Evolutionary conservation across 1,140 invertebrate species (phyloP).

Genomic region (Scaptomyza montana): DNA sequence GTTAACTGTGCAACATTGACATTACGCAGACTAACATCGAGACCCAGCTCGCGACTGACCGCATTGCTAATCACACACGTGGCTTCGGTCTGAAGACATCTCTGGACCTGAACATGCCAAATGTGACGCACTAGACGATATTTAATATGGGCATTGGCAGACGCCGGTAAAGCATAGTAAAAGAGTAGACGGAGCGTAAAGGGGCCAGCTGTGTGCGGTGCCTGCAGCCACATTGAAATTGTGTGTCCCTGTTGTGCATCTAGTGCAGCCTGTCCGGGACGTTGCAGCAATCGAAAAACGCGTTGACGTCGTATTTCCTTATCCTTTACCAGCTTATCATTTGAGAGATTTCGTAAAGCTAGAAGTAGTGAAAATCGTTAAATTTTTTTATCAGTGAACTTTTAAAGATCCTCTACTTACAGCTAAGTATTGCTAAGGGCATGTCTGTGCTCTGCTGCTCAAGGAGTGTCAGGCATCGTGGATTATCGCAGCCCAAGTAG

Average conservation of each 20-base stretch:
- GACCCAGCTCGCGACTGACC: slow-evolving; percentile 85
- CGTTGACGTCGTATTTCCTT: slow-evolving; percentile 84
- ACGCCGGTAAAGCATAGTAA: slow-evolving; percentile 87
- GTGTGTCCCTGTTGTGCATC: slow-evolving; percentile 86
- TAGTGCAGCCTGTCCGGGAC: slow-evolving; percentile 81
- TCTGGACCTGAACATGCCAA: slow-evolving; percentile 88
- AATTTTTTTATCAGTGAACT: neutral
- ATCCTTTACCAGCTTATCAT: slow-evolving; percentile 83
- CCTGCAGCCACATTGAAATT: slow-evolving; percentile 88
- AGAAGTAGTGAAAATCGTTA: neutral
- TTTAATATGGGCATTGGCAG: slow-evolving; percentile 84
- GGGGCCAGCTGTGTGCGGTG: slow-evolving; percentile 87
- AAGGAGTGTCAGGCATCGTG: slow-evolving; percentile 86
- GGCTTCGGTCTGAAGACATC: slow-evolving; percentile 87
- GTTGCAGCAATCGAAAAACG: slow-evolving; percentile 84
- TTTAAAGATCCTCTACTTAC: slow-evolving; percentile 42
- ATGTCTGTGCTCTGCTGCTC: slow-evolving; percentile 81
- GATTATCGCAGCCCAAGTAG: slow-evolving; percentile 85
- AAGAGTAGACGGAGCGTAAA: slow-evolving; percentile 88
- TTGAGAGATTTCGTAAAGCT: slow-evolving; percentile 72
- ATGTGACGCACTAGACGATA: slow-evolving; percentile 88
- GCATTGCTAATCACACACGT: slow-evolving; percentile 84
- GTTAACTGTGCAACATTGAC: slow-evolving; percentile 87
- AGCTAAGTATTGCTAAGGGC: slow-evolving; percentile 76
- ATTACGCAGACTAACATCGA: slow-evolving; percentile 88